These are phyloP conservation scores for Iphiclides podalirius DNA, from an alignment of 2,888 invertebrate genomes.

Conservation along the genomic window DNA sequence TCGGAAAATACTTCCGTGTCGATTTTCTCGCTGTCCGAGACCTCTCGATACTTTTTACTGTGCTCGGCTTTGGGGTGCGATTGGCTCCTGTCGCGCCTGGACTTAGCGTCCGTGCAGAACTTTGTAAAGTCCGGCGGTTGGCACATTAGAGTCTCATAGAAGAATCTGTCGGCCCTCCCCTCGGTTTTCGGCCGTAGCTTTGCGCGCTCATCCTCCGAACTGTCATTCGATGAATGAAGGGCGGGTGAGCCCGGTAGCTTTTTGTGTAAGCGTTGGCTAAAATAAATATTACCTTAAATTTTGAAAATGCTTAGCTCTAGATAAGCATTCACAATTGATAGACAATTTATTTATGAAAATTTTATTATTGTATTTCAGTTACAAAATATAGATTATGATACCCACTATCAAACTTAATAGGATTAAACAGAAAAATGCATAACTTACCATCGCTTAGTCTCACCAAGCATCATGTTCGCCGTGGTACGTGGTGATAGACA, in stretches of 20 bases:
- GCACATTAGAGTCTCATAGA: constrained; percentile 68
- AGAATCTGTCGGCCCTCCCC: constrained; percentile 55
- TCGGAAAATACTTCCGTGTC: constrained; percentile 60
- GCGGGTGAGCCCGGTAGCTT: constrained; percentile 48
- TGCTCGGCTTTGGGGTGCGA: constrained; percentile 44
- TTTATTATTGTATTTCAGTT: too few relatives aligned
- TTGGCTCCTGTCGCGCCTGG: constrained; percentile 38
- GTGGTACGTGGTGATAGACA: constrained; percentile 45
- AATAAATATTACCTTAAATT: constrained; percentile 19
- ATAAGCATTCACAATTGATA: too few relatives aligned
- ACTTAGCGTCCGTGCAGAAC: constrained; percentile 43
- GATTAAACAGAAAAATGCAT: too few relatives aligned
- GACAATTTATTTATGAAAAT: too few relatives aligned
- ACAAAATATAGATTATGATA: too few relatives aligned
- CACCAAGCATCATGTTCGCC: constrained; percentile 39
- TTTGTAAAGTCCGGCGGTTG: constrained; percentile 46
- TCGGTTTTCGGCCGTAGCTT: constrained; percentile 47
- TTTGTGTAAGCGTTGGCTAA: constrained; percentile 46
- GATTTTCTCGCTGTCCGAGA: constrained; percentile 55
- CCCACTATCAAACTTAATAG: too few relatives aligned
- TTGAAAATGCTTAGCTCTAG: too few relatives aligned
- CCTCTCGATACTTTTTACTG: constrained; percentile 46
- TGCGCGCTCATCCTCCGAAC: constrained; percentile 52
- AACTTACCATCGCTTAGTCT: constrained; percentile 51
- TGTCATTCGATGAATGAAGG: constrained; percentile 54